These are phyloP conservation scores for Elanoides forficatus DNA, from an alignment of 2,113 vertebrate species.

Conservation along the genomic window DNA sequence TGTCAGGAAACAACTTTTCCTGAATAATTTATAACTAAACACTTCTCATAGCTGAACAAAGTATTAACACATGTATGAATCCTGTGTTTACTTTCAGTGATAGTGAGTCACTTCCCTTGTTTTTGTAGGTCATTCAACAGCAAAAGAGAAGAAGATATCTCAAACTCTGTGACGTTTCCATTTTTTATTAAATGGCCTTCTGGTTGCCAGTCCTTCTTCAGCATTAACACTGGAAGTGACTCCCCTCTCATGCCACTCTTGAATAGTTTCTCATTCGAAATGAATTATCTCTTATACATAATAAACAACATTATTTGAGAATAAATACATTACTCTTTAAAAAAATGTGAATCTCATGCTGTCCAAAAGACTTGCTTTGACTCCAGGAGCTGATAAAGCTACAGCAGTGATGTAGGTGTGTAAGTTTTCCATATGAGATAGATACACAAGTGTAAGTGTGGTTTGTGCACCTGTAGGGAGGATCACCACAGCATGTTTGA, in stretches of 20 bases:
- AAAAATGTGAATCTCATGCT: background rate
- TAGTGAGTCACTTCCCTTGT: constrained; percentile 14
- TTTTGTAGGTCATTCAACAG: background rate
- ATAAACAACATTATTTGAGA: background rate
- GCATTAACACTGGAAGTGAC: background rate
- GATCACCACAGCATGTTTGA: background rate
- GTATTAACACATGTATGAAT: background rate
- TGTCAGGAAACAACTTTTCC: background rate
- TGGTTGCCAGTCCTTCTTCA: background rate
- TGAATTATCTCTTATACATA: background rate
- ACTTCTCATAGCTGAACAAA: background rate
- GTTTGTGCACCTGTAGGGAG: background rate
- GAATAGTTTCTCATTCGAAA: background rate
- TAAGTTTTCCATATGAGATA: background rate
- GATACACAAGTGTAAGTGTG: fast-evolving
- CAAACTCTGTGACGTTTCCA: background rate
- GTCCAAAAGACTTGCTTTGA: background rate
- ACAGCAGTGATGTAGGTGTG: background rate
- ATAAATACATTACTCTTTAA: background rate
- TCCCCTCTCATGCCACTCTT: background rate
- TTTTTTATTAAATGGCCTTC: background rate
- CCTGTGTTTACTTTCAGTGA: background rate
- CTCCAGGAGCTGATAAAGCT: background rate
- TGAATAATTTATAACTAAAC: background rate
- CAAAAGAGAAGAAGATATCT: background rate